These are phyloP conservation scores for Romanogobio albipinnatus DNA, from an alignment of 2,113 vertebrate species.

Conservation along the genomic window DNA sequence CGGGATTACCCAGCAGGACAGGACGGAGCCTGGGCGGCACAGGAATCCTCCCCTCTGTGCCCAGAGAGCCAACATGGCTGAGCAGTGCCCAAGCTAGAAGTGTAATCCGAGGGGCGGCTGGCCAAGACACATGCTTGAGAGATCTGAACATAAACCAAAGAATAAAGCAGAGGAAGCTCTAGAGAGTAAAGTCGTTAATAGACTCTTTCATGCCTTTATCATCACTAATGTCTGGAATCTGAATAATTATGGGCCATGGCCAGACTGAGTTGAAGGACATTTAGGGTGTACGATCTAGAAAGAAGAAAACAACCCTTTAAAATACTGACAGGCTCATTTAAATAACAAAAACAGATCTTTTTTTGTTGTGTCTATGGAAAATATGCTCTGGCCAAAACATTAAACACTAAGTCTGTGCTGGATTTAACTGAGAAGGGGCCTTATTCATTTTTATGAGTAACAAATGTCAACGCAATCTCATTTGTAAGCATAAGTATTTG, in stretches of 20 bases:
- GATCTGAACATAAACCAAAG: constrained; percentile 31
- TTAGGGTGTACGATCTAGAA: constrained; percentile 11
- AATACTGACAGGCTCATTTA: constrained; percentile 27
- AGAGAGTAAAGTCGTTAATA: constrained; percentile 39
- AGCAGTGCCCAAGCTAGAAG: constrained; percentile 18
- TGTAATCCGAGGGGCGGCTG: constrained; percentile 22
- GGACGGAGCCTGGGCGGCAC: constrained; percentile 30
- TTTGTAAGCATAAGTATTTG: not conserved
- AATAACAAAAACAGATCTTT: constrained; percentile 29
- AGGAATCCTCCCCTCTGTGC: not conserved
- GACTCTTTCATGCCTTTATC: constrained; percentile 25
- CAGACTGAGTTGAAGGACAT: constrained; percentile 22
- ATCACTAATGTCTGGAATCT: constrained; percentile 42
- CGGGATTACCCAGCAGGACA: constrained; percentile 49
- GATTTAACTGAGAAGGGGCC: not conserved
- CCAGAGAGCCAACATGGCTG: not conserved
- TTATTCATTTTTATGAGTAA: not conserved
- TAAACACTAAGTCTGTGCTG: not conserved
- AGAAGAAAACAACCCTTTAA: constrained; percentile 24
- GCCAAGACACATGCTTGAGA: constrained; percentile 40
- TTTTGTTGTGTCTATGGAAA: constrained; percentile 32
- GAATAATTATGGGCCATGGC: constrained; percentile 13
- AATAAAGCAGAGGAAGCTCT: constrained; percentile 24
- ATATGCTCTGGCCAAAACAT: constrained; percentile 21
- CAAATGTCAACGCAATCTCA: not conserved